Base-by-base conservation (phyloP, 2,888 invertebrate species). In the Neelides folsomi region DNA sequence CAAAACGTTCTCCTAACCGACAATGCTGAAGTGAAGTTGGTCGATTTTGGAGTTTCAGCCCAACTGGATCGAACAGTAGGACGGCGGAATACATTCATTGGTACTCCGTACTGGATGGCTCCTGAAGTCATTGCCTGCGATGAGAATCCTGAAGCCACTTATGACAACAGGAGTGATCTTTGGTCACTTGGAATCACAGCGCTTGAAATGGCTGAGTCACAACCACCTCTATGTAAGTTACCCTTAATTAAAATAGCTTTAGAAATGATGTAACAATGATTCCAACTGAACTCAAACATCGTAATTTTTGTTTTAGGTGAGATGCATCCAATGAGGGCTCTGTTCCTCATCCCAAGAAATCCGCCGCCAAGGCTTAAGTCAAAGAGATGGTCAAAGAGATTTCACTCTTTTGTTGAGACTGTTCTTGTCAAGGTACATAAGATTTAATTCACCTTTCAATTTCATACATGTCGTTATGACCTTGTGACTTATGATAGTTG, bases 121-220 rank as follows among this genome's bases (percentile, higher is more conserved):
- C 97, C 95, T 2, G 97, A 97, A 77, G 97, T 97, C 45, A 98
- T 98, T 68, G 98, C 97, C 52, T 99, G 98, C 73, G 98, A 99
- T 74, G 97, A 98, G 74, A 98, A 98, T 75, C 93, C 95, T 45
- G 97, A 98, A 71, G 97, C 98, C 54, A 99, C 98, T 16, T 99
- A 99, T 70, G 98, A 99, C 75, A 95, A 95, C 76, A 82, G 89
- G 67, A 87, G 86, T 66, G 89, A 89, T 73, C 77, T 89, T 57
- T 88, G 87, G 87, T 87, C 86, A 45, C 76, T 87, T 63, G 89
- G 97, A 67, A 99, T 99, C 68, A 98, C 97, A 53, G 93, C 97
- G 48, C 78, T 99, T 60, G 98, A 99, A 78, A 99, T 99, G 98
- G 97, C 98, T 53, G 98, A 99, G 76, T 93, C 93, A 67, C 94